Base-by-base conservation (phyloP, 2,113 vertebrate species). In the Aplodontia rufa region DNA sequence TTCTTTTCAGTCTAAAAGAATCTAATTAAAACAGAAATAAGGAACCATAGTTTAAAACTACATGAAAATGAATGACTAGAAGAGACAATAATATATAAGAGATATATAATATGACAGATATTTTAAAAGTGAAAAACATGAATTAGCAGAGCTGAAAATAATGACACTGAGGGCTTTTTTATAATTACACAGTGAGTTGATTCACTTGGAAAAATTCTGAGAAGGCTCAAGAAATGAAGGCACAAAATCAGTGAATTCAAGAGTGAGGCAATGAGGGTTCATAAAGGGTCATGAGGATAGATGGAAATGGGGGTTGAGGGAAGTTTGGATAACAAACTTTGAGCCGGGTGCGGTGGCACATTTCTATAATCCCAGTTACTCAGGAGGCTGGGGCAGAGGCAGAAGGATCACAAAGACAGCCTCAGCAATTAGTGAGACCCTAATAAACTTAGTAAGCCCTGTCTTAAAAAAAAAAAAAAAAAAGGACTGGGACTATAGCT, bases 81-180 rank as follows among this genome's bases (percentile, higher is more conserved):
- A 87, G 69, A 92, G 55, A 83, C 8, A 91, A 75, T 2, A 78
- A 51, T 26, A 85, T 24, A 47, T 26, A 82, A 91, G n/a, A 93
- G 24, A 51, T 3, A n/a, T n/a, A n/a, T n/a, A n/a, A n/a, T 69
- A 8, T 6, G 47, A 90, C 4, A 37, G 6, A 55, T 11, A 64
- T 95, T 89, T 92, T 8, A 37, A 88, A 91, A 58, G 53, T 71
- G 42, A 76, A 90, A 90, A 91, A 69, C 22, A 47, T 51, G 76
- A 90, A 84, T 64, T n/a, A 88, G n/a, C 71, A 64, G 20, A 83
- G 40, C 16, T 89, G 42, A 72, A n/a, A 89, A 79, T n/a, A 35
- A 6, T 72, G 26, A 82, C 69, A 81, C 14, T 55, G 64, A 82
- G 40, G 49, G 3, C n/a, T 62, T 86, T 1, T 10, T 45, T 47